Percentiles rank a stretch among this genome's conserved stretches.
Evolutionary conservation across 2,797 vertebrate species (phyloP).

Genomic region (Cetoscarus ocellatus): DNA sequence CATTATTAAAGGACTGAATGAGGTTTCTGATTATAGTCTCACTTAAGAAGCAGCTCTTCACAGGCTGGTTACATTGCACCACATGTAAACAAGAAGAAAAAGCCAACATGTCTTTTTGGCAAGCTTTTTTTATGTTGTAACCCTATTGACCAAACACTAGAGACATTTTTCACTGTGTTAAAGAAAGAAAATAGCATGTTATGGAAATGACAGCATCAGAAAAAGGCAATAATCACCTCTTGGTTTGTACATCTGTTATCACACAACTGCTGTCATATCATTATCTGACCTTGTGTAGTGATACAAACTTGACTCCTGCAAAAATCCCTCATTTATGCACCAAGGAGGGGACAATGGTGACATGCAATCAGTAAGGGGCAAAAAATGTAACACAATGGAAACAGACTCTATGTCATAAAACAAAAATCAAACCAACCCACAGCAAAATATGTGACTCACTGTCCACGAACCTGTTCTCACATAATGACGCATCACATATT

Average conservation of each 20-base stretch:
- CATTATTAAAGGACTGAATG: neutral
- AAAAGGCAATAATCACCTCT: slow-evolving; percentile 3
- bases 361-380: slow-evolving; percentile 15
- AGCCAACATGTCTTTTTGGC: neutral
- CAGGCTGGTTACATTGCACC: neutral
- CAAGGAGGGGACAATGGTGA: slow-evolving; percentile 1
- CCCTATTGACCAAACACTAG: neutral
- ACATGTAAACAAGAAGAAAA: neutral
- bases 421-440: slow-evolving; percentile 13
- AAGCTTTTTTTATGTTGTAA: neutral
- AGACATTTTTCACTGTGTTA: neutral
- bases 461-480: neutral
- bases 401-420: slow-evolving; percentile 13
- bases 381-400: slow-evolving; percentile 14
- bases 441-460: slow-evolving; percentile 13
- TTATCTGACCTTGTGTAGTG: slow-evolving; percentile 2
- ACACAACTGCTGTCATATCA: slow-evolving; percentile 20
- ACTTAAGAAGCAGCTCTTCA: slow-evolving; percentile 1
- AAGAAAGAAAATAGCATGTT: neutral
- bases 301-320: slow-evolving; percentile 8
- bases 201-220: neutral
- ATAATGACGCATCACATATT: too few species aligned
- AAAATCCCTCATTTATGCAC: neutral
- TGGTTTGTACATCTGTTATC: slow-evolving; percentile 11
- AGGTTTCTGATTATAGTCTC: neutral